A percentile compares a stretch with the other conserved stretches of the same genome.
phyloP scores from a whole-genome alignment of 2,113 vertebrate genomes.

The Crotalus horridus region DNA sequence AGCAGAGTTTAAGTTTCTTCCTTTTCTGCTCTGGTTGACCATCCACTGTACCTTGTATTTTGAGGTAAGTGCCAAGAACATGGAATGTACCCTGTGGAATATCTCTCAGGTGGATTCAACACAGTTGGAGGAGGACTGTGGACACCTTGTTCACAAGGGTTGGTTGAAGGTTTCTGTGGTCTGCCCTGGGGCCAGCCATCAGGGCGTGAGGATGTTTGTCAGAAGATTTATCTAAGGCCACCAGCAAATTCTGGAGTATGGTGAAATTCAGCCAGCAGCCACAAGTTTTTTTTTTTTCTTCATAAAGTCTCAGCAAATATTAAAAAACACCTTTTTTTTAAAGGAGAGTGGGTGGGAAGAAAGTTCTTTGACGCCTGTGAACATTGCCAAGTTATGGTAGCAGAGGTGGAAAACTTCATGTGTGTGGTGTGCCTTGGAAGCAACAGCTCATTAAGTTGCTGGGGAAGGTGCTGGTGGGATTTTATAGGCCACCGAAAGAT shows the following conservation, averaged over 20 bases:
- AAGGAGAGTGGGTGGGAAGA: neutral
- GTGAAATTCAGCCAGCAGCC: conserved; percentile 40
- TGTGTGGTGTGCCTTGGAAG: conserved; percentile 28
- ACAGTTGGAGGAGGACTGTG: conserved; percentile 32
- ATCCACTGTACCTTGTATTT: conserved; percentile 5
- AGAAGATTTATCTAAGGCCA: conserved; percentile 54
- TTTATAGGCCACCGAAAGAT: conserved; percentile 43
- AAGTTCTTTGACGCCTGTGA: neutral
- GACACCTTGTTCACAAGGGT: conserved; percentile 37
- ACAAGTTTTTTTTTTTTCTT: conserved; percentile 21
- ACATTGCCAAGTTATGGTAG: neutral
- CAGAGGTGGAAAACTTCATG: conserved; percentile 2
- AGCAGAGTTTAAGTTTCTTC: neutral
- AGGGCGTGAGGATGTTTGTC: conserved; percentile 43
- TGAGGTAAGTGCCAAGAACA: conserved; percentile 38
- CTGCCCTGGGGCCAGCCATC: neutral
- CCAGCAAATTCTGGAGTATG: conserved; percentile 43
- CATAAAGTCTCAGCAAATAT: conserved; percentile 48
- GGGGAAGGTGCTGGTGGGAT: conserved; percentile 8
- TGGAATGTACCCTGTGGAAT: conserved; percentile 49
- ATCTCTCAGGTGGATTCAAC: conserved; percentile 31
- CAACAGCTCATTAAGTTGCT: neutral
- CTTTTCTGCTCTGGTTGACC: conserved; percentile 15
- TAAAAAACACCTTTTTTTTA: neutral
- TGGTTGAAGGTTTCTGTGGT: conserved; percentile 68